Base-by-base conservation (phyloP, 2,888 invertebrate genomes). In the Lasioglossum morio region DNA sequence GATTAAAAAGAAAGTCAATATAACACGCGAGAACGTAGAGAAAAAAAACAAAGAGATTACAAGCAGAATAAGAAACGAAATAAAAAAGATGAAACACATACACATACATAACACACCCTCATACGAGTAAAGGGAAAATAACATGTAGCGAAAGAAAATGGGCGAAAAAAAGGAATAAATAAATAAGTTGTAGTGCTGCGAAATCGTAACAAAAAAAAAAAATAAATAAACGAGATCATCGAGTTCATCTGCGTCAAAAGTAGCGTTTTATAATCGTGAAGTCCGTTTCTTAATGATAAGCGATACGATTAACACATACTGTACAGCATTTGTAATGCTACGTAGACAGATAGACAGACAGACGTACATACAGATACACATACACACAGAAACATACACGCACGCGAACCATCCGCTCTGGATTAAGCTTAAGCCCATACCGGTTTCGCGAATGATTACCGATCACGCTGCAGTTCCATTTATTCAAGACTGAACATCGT, bases 241-340 rank as follows among this genome's bases (percentile, higher is more conserved):
- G 82, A 88, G 78, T 75, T 89, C 87, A 75, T 89, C 88, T 78
- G 83, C 85, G 84, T 86, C 77, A 76, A 69, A 69, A 77, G 84
- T 82, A 89, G 88, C 83, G 89, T 89, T 89, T 89, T 89, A 87
- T 89, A 88, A 89, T 85, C 88, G 79, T 76, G 66, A 81, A 63
- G 80, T 77, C 82, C 81, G 78, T 86, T 86, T 87, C 79, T 83
- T 85, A 37, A 82, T 82, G 37, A 66, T 87, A 87, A 85, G 80
- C 82, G 77, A 81, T 82, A 81, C 84, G 79, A 81, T 76, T 77
- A 79, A 70, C 37, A 79, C 37, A n/a, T 69, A 77, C 81, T 86
- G 84, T 84, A 84, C 87, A 84, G 86, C 86, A 84, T 87, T 84
- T 79, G 75, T 86, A 81, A 86, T 84, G 86, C 86, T 83, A 86